A percentile compares a stretch with the other conserved stretches of the same genome.
Evolutionary conservation across 2,797 vertebrate species (phyloP).

Genomic region (Pseudochirops cupreus): DNA sequence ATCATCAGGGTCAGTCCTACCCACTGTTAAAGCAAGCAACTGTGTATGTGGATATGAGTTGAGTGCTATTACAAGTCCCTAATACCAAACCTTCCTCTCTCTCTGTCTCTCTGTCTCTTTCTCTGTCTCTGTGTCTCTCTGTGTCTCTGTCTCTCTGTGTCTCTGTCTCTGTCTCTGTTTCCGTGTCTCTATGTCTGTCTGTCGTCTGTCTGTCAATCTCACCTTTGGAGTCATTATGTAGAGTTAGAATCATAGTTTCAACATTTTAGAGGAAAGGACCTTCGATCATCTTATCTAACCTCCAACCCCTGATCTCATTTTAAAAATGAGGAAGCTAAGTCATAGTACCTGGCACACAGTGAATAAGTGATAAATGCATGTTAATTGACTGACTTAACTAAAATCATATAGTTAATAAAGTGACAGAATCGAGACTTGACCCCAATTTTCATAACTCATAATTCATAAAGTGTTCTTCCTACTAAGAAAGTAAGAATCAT

Average conservation of each 20-base stretch:
- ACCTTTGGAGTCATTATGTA: not conserved
- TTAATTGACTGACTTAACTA: not conserved
- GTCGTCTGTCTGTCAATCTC: too few relatives aligned
- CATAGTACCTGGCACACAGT: not conserved
- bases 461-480: not conserved
- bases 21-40: slow-evolving; percentile 3
- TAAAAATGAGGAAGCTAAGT: not conserved
- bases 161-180: too few relatives aligned
- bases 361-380: not conserved
- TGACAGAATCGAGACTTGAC: not conserved
- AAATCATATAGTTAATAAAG: not conserved
- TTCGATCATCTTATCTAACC: not conserved
- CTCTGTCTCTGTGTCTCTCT: too few relatives aligned
- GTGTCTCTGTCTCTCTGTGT: too few relatives aligned
- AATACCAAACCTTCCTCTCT: not conserved
- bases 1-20: not conserved
- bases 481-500: not conserved
- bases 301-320: not conserved
- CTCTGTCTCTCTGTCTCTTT: too few relatives aligned
- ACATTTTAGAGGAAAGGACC: not conserved
- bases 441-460: not conserved
- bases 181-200: too few relatives aligned
- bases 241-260: not conserved
- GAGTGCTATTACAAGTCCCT: not conserved
- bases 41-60: not conserved